Evolutionary conservation across 2,113 vertebrate species (phyloP).

Genomic region (Solea solea): DNA sequence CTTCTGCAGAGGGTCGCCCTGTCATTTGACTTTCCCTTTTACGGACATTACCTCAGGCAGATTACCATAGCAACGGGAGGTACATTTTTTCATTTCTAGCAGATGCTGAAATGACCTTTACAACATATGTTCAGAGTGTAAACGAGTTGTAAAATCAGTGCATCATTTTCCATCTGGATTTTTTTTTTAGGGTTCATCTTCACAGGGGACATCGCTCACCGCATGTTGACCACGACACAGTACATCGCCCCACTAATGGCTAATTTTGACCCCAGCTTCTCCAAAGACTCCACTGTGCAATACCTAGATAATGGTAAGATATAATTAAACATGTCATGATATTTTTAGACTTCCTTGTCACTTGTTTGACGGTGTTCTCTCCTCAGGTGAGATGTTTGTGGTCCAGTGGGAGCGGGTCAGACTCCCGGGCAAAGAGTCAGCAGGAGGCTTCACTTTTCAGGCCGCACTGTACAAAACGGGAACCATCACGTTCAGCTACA

Average conservation of each 20-base stretch:
- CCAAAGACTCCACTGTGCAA: constrained; percentile 86
- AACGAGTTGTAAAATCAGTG: neutral
- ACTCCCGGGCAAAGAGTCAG: constrained; percentile 86
- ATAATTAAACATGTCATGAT: neutral
- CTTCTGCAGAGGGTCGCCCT: constrained; percentile 84
- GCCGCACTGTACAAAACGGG: constrained; percentile 86
- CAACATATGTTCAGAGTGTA: constrained; percentile 5
- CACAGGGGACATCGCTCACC: constrained; percentile 88
- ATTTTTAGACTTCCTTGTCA: neutral
- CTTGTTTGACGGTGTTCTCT: constrained; percentile 1
- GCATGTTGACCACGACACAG: constrained; percentile 91
- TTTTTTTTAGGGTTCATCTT: constrained; percentile 88
- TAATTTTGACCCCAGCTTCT: constrained; percentile 93
- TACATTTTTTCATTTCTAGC: constrained; percentile 59
- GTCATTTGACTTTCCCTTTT: constrained; percentile 94
- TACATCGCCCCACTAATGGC: constrained; percentile 95
- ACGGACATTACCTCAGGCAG: constrained; percentile 90
- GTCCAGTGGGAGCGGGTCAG: constrained; percentile 94
- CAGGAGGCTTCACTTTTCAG: constrained; percentile 94
- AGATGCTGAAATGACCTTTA: constrained; percentile 57
- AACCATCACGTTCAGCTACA: constrained; percentile 90
- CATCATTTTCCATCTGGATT: constrained; percentile 24
- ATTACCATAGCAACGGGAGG: constrained; percentile 93
- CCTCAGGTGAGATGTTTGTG: constrained; percentile 88
- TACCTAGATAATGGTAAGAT: constrained; percentile 90